Evolutionary conservation across 2,113 vertebrate genomes (phyloP), one percentile per base, ranked within the genome.

Genomic region (Callaeas wilsoni): DNA sequence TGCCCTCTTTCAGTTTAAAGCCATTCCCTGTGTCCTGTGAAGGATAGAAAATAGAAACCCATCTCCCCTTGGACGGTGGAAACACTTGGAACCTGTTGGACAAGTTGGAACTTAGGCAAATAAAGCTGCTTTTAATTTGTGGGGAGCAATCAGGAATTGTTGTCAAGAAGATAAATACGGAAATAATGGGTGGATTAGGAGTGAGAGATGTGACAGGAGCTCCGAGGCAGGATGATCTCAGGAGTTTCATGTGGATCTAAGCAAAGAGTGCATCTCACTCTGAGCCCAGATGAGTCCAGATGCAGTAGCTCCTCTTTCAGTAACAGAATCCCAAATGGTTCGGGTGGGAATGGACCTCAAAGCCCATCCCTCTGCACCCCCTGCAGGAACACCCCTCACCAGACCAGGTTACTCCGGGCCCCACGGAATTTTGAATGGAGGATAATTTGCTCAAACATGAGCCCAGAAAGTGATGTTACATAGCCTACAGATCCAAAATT

Each of bases 121-220:
- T 82, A 27, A 91, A 32, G 33, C 53, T 87, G 75, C 49, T 84
- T 95, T 87, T 82, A 69, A 89, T 89, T 78, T 79, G 77, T 23
- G 25, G 18, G 37, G 41, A 71, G 65, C 44, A 56, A 27, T 77
- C 65, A 19, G 46, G 53, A 78, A 60, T 39, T 44, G 52, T 84
- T 89, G 46, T 93, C 62, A 60, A 15, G 84, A 92, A 81, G 80
- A 89, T 79, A 94, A 87, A 92, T 85, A 69, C 2, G 1, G 1
- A 89, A 91, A 52, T 93, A 96, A 93, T 26, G 56, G 41, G 46
- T 73, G 57, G 74, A 57, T 95, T 93, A 91, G 49, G 56, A 62
- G 41, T 52, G 65, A 89, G 85, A 78, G 91, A 76, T 93, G 87
- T 79, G 81, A 56, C 81, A 76, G 87, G 65, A 87, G 73, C 77